Evolutionary conservation across 2,797 vertebrate genomes (phyloP).

Genomic region (Enteromius paludinosus): DNA sequence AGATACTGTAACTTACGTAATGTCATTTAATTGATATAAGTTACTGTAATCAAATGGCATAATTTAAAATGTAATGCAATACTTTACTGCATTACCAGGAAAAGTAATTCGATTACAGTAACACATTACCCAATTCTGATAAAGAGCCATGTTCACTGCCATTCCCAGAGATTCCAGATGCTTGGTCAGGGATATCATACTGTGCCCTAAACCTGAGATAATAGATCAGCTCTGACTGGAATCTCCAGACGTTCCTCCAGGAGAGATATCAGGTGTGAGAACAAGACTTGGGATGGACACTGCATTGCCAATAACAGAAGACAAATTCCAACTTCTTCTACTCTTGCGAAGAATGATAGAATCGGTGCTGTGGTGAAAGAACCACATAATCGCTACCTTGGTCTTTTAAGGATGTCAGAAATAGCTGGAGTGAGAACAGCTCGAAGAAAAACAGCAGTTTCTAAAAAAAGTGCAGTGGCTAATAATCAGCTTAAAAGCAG

Average conservation of each 20-base stretch:
- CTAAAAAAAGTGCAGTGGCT: neutral
- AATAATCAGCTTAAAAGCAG: neutral
- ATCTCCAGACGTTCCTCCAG: neutral
- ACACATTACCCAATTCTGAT: too few relatives aligned
- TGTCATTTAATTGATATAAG: too few relatives aligned
- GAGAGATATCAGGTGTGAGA: neutral
- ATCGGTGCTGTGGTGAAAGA: neutral
- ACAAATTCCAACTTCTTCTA: neutral
- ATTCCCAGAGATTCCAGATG: too few relatives aligned
- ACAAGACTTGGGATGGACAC: neutral
- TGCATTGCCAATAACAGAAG: neutral
- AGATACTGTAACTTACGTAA: too few relatives aligned
- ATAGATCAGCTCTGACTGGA: neutral
- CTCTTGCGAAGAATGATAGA: neutral
- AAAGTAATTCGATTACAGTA: too few relatives aligned
- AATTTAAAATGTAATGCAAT: too few relatives aligned
- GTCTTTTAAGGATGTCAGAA: neutral
- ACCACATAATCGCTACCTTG: neutral
- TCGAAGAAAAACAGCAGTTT: neutral
- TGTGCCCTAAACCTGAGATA: neutral
- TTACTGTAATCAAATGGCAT: too few relatives aligned
- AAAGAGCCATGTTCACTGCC: too few relatives aligned
- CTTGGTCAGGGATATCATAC: too few relatives aligned
- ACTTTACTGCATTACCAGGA: too few relatives aligned
- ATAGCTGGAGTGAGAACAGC: neutral